Evolutionary conservation across 2,797 vertebrate genomes (phyloP).

Genomic region (Lycodopsis pacificus): DNA sequence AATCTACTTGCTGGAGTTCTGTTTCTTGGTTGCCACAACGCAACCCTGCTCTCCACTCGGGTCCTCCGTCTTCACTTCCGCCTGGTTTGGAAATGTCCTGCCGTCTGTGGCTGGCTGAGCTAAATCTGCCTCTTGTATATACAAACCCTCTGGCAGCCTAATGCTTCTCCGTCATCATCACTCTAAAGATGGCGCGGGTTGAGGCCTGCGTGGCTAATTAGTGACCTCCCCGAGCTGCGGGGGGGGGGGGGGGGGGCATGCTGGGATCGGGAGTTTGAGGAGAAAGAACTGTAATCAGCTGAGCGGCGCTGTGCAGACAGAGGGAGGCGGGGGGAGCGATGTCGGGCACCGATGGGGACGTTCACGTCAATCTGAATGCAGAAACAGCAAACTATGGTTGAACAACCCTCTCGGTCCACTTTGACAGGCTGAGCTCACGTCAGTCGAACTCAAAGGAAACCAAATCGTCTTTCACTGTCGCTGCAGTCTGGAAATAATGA

Average conservation of each 20-base stretch:
- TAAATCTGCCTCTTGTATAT: conserved; percentile 35
- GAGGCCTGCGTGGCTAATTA: conserved; percentile 60
- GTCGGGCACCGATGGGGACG: background rate
- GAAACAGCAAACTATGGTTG: conserved; percentile 13
- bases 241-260: too few relatives aligned
- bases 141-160: conserved; percentile 24
- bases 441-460: conserved; percentile 28
- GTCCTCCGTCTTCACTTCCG: background rate
- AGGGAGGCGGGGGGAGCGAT: background rate
- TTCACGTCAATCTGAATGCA: background rate
- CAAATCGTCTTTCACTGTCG: background rate
- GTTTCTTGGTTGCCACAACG: background rate
- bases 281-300: conserved; percentile 62
- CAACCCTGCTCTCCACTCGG: background rate
- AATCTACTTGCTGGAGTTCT: background rate
- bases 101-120: conserved; percentile 11
- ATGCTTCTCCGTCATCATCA: conserved; percentile 32
- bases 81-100: conserved; percentile 9
- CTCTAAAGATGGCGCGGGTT: conserved; percentile 30
- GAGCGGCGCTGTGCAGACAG: conserved; percentile 16
- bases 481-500: conserved; percentile 49
- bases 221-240: conserved; percentile 39
- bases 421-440: background rate
- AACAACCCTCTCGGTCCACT: background rate
- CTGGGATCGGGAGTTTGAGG: conserved; percentile 48